Base-by-base conservation (phyloP, 1,140 invertebrate species). In the Galleria mellonella region DNA sequence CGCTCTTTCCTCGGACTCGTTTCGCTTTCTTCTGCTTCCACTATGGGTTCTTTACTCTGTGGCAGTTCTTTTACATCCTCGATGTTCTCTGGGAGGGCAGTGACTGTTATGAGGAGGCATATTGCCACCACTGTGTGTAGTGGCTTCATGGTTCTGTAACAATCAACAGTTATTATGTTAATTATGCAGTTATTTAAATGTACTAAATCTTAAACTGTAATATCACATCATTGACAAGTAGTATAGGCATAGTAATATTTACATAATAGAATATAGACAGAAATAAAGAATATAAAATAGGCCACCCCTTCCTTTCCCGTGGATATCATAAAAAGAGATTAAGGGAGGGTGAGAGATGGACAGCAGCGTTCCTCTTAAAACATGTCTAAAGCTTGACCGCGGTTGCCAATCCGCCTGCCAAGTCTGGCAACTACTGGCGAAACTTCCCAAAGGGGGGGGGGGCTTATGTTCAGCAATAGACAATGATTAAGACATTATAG, bases 111-210 rank as follows among this genome's bases (percentile, higher is more conserved):
- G 10, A 79, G 45, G 12, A 83, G 63, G 60, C 69, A 61, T 53
- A 84, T 32, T 35, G 72, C 75, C 62, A 74, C 82, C 68, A 79
- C 72, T 61, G 37, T 30, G 13, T 74, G 72, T 66, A 85, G 78
- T 69, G 76, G 82, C 77, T 76, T 83, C 82, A 85, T 85, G 32
- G 47, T 81, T 71, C 82, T 85, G 77, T 15, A 82, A 83, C 77
- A 76, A 85, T 23, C 2, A 29, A 39, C 27, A 47, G 59, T 52
- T 29, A 15, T 23, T 35, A 17, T 28, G 38, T 50, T 32, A 36
- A 27, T 29, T 43, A 32, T 23, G 15, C 14, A 23, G 17, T n/a
- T 33, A 11, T 33, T 33, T 3, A 23, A 23, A 23, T 23, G n/a
- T n/a, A n/a, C n/a, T n/a, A n/a, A n/a, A n/a, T n/a, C n/a, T n/a